Percentiles rank a stretch among this genome's conserved stretches.
phyloP scores from a whole-genome alignment of 2,113 vertebrate genomes.

The Cebidichthys violaceus region DNA sequence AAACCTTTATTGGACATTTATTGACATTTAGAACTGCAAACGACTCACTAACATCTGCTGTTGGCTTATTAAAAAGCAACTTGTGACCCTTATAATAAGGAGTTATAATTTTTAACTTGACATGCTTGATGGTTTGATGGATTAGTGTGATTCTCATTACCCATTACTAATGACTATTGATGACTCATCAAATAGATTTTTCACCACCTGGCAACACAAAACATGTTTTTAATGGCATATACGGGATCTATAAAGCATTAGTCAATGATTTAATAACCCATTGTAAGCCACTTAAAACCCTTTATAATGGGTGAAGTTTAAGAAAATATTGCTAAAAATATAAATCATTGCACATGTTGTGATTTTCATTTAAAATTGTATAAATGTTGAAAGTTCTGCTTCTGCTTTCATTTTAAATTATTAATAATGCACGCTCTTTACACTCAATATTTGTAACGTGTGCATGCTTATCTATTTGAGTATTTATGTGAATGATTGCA shows the following conservation, averaged over 20 bases:
- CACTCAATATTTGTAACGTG: slow-evolving; percentile 4
- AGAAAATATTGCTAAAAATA: neutral
- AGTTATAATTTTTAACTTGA: neutral
- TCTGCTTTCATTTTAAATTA: neutral
- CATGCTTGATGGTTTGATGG: neutral
- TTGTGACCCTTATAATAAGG: neutral
- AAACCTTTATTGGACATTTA: neutral
- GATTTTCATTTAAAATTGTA: neutral
- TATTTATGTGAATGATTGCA: slow-evolving; percentile 29
- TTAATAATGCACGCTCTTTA: slow-evolving; percentile 5
- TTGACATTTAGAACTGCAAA: neutral
- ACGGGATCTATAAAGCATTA: neutral
- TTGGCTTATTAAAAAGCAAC: neutral
- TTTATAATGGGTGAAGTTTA: neutral
- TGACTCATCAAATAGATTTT: neutral
- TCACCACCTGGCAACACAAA: neutral
- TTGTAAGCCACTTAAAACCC: neutral
- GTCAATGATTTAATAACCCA: too few species aligned
- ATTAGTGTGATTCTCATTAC: neutral
- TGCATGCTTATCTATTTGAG: slow-evolving; percentile 12
- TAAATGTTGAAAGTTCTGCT: neutral
- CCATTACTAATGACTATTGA: neutral
- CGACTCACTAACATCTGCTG: neutral
- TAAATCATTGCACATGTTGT: neutral
- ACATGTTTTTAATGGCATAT: neutral